Evolutionary conservation across 1,140 invertebrate genomes (phyloP).

Genomic region (Ips nitidus): DNA sequence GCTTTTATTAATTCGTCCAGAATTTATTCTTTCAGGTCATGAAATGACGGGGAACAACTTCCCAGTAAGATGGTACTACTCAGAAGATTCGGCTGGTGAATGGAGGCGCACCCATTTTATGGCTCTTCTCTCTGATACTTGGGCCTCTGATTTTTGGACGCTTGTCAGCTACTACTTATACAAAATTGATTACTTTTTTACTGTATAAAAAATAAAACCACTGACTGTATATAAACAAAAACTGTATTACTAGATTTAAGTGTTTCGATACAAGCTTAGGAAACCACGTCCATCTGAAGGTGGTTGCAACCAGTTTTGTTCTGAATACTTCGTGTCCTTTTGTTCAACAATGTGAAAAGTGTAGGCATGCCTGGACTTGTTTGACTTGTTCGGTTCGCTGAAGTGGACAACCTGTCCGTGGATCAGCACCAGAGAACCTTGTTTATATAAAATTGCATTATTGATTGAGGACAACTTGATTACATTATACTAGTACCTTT

Average conservation of each 20-base stretch:
- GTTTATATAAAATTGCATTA: constrained; percentile 22
- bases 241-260: constrained; percentile 49
- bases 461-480: not conserved
- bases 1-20: not conserved
- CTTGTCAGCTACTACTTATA: constrained; percentile 70
- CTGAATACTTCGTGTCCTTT: constrained; percentile 70
- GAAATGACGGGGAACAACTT: constrained; percentile 40
- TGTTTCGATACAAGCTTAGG: constrained; percentile 61
- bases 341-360: constrained; percentile 94
- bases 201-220: constrained; percentile 55
- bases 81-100: constrained; percentile 55
- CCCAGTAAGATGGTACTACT: constrained; percentile 41
- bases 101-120: constrained; percentile 65
- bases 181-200: constrained; percentile 68
- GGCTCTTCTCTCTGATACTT: constrained; percentile 70
- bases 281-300: constrained; percentile 56
- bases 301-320: constrained; percentile 85
- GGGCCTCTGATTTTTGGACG: constrained; percentile 81
- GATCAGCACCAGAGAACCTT: constrained; percentile 85
- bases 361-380: constrained; percentile 86
- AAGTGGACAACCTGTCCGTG: constrained; percentile 93
- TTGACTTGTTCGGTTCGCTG: constrained; percentile 83
- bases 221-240: not conserved
- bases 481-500: constrained; percentile 63
- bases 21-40: constrained; percentile 14